Evolutionary conservation across 2,113 vertebrate species (phyloP), one percentile per base, ranked within the genome.

Genomic region (Galemys pyrenaicus): DNA sequence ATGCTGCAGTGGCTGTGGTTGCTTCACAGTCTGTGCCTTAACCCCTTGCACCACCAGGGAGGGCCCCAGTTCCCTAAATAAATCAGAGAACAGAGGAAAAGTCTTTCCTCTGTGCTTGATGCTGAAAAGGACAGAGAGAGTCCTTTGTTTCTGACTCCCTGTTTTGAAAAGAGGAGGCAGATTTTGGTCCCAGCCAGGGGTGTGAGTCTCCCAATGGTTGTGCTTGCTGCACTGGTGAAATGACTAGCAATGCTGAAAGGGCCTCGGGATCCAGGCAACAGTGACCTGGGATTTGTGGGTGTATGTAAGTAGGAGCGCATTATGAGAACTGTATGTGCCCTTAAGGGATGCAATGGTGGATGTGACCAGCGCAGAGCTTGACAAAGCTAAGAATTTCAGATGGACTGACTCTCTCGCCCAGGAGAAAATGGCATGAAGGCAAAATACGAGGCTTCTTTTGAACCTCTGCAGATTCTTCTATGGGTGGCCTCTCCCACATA

Each of bases 241-340:
- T 24, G 13, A 28, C 32, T n/a, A 6, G 6, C 22, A 32, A 0
- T 30, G 71, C 39, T 39, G 51, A 64, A 44, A 67, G 39, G 22
- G 19, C 17, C 62, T 11, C 37, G 73, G 26, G 16, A 10, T 28
- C 39, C 5, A 15, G 44, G 65, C 41, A 51, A 56, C 1, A 2
- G 51, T 0, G 26, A 30, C 17, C 83, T 77, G 39, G 30, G 46
- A 7, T 46, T 62, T 28, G 2, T 4, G 32, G 28, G 28, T 20
- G 32, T 71, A 75, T 6, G 1, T 1, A 4, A 0, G 3, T 49
- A 37, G 17, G 28, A 6, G 22, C 28, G 4, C 17, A 24, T 30
- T 16, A 3, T 12, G n/a, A 92, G 64, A 15, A 37, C 49, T 39
- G 2, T 28, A 13, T 19, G 1, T 58, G 26, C 28, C 30, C 24